These are phyloP conservation scores for Drosophila peninsularis DNA, from an alignment of 2,888 invertebrate species.

Conservation along the genomic window DNA sequence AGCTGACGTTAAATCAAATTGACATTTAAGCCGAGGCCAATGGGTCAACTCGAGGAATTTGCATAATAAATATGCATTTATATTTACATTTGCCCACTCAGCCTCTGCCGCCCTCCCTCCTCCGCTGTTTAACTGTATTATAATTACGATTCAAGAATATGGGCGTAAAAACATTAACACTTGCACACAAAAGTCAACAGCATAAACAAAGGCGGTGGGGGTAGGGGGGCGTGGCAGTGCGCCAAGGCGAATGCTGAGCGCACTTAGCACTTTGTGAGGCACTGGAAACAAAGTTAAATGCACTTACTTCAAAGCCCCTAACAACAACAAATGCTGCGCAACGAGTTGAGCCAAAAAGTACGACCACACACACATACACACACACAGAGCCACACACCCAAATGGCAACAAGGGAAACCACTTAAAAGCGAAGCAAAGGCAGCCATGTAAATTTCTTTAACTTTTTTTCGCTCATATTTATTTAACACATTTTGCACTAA, in stretches of 20 bases:
- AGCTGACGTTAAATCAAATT: conserved; percentile 38
- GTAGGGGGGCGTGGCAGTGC: neutral
- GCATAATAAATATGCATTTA: conserved; percentile 55
- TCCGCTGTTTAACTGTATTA: conserved; percentile 45
- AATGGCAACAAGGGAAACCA: conserved; percentile 70
- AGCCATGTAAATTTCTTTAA: conserved; percentile 71
- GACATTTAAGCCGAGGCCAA: conserved; percentile 44
- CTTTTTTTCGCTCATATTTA: conserved; percentile 65
- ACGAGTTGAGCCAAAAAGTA: conserved; percentile 70
- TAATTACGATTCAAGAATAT: conserved; percentile 52
- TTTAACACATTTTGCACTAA: conserved; percentile 68
- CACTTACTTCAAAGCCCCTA: conserved; percentile 70
- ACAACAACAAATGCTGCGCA: conserved; percentile 61
- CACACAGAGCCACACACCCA: conserved; percentile 21
- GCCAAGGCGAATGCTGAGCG: conserved; percentile 46
- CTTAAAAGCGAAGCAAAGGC: conserved; percentile 72
- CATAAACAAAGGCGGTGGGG: conserved; percentile 50
- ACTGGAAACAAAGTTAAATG: conserved; percentile 60
- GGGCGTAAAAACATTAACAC: conserved; percentile 54
- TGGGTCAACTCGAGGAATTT: conserved; percentile 53
- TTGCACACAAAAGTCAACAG: conserved; percentile 68
- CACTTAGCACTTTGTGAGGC: conserved; percentile 63
- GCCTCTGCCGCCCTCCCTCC: neutral
- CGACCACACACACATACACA: conserved; percentile 49
- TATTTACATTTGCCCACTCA: conserved; percentile 8